phyloP scores from a whole-genome alignment of 1,140 invertebrate genomes.

The Neocloeon triangulifer region DNA sequence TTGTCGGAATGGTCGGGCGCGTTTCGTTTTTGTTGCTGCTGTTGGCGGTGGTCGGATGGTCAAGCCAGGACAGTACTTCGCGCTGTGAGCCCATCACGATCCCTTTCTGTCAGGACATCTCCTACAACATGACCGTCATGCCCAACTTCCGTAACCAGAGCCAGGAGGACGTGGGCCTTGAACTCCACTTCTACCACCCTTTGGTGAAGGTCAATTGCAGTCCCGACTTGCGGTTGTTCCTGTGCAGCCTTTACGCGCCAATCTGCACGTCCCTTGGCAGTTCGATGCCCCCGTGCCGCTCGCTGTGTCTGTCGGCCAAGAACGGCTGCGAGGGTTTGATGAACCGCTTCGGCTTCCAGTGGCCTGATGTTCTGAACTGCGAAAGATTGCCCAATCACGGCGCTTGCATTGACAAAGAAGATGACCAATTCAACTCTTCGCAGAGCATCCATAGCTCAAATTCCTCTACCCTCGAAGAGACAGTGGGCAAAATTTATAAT shows the following conservation, averaged over 20 bases:
- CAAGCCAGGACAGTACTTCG: too few relatives aligned
- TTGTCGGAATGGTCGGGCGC: too few relatives aligned
- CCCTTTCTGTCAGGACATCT: constrained; percentile 73
- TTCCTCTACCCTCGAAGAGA: too few relatives aligned
- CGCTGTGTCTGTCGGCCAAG: constrained; percentile 69
- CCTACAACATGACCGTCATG: constrained; percentile 90
- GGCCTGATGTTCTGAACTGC: constrained; percentile 88
- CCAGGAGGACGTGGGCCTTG: constrained; percentile 84
- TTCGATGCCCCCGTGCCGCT: constrained; percentile 78
- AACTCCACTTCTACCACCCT: constrained; percentile 84
- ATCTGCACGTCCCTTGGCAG: constrained; percentile 82
- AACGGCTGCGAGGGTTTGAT: constrained; percentile 78
- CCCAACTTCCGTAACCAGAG: constrained; percentile 78
- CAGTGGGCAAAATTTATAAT: too few relatives aligned
- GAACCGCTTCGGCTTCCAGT: constrained; percentile 77
- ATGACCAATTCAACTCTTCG: too few relatives aligned
- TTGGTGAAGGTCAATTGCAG: constrained; percentile 93
- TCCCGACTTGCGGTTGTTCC: constrained; percentile 78
- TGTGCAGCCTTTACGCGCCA: constrained; percentile 90
- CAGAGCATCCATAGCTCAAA: too few relatives aligned
- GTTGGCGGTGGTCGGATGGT: too few relatives aligned
- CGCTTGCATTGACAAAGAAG: too few relatives aligned
- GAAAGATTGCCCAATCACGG: constrained; percentile 68
- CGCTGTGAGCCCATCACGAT: constrained; percentile 89
- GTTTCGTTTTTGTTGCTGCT: too few relatives aligned